Evolutionary conservation across 2,113 vertebrate species (phyloP), one percentile per base, ranked within the genome.

Genomic region (Steatornis caripensis): DNA sequence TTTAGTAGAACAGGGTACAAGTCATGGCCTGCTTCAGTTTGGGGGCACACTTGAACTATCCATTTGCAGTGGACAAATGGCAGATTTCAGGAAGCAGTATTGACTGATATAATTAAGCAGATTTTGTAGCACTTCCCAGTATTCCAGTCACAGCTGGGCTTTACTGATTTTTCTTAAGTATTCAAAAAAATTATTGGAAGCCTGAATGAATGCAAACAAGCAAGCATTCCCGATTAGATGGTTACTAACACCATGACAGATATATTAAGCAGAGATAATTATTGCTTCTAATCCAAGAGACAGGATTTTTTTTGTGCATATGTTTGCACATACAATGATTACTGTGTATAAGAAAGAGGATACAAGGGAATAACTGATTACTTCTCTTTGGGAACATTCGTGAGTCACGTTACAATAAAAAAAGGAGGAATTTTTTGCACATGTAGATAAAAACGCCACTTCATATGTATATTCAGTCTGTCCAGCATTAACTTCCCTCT

Each of bases 391-490:
- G 70, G 85, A 96, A 65, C 5, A 24, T 86, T 90, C 86, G 48
- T 84, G 58, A 77, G 29, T 93, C 55, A 78, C 69, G 78, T 61
- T 90, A 58, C 32, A 89, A 93, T 66, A 92, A 96, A 90, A 90
- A 93, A 69, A 92, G 45, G 26, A 79, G 22, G n/a, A n/a, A n/a
- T 21, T 84, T 92, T 58, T 79, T 45, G 9, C 48, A 77, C 34
- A 45, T 41, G 46, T 89, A 92, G 48, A 95, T 64, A 87, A 84
- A 83, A 96, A 60, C 5, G 4, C 4, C 58, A 93, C 46, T 95
- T 83, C 91, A 64, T 94, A 89, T 94, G 87, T 39, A 96, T 95
- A 97, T 92, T 91, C 27, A 91, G 70, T 83, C 41, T 92, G 7
- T 51, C 61, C 3, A 2, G 10, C 41, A 88, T 85, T 90, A 87